phyloP scores from a whole-genome alignment of 1,140 invertebrate species.

The Zaprionus kolodkinae region DNA sequence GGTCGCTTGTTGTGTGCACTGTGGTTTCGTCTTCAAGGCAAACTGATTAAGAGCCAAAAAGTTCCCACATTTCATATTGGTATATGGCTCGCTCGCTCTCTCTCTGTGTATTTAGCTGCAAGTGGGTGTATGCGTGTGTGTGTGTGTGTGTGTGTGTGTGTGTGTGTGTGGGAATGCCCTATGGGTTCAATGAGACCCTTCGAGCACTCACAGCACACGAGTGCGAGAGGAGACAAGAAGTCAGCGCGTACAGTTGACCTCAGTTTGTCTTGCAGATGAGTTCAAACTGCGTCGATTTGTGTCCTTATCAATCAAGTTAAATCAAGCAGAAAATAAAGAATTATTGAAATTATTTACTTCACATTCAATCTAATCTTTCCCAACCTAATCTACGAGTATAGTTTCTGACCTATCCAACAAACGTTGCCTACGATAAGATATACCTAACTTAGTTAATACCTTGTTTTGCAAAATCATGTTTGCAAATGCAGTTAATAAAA shows the following conservation, averaged over 20 bases:
- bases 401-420: slow-evolving; percentile 1
- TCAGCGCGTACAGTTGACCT: slow-evolving; percentile 20
- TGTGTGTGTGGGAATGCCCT: slow-evolving; percentile 66
- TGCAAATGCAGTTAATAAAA: neutral
- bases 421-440: neutral
- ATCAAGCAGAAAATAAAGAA: neutral
- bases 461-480: neutral
- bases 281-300: neutral
- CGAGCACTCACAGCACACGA: slow-evolving; percentile 46
- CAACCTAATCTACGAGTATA: neutral
- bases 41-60: slow-evolving; percentile 58
- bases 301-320: neutral
- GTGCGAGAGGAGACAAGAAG: slow-evolving; percentile 15
- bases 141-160: slow-evolving; percentile 22
- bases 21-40: slow-evolving; percentile 48
- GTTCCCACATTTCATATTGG: slow-evolving; percentile 52
- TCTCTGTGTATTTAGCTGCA: slow-evolving; percentile 27
- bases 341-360: neutral
- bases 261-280: neutral
- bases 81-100: slow-evolving; percentile 38
- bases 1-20: slow-evolving; percentile 30
- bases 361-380: neutral
- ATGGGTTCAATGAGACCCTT: slow-evolving; percentile 62
- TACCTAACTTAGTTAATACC: neutral
- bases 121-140: slow-evolving; percentile 7